Percentiles rank a stretch among this genome's conserved stretches.
phyloP scores from a whole-genome alignment of 1,140 invertebrate species.

The Dendrolimus punctatus region DNA sequence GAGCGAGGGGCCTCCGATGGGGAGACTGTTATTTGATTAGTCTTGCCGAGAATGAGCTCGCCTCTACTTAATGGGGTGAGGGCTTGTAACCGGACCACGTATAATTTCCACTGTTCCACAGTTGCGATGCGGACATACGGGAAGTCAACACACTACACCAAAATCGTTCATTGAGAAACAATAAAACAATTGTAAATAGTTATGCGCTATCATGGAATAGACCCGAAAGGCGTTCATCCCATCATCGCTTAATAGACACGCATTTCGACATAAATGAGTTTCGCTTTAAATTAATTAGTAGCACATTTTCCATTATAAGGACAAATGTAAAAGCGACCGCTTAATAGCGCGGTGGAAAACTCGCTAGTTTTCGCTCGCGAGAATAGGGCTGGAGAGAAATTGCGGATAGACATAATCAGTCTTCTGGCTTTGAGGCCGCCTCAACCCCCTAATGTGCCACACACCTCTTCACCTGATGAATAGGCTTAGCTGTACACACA shows the following conservation, averaged over 20 bases:
- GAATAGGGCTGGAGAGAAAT: slow-evolving; percentile 69
- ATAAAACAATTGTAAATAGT: slow-evolving; percentile 28
- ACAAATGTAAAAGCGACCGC: slow-evolving; percentile 70
- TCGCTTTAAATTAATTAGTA: slow-evolving; percentile 71
- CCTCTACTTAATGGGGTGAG: slow-evolving; percentile 68
- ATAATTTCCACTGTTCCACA: slow-evolving; percentile 56
- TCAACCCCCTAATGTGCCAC: slow-evolving; percentile 56
- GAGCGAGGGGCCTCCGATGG: slow-evolving; percentile 31
- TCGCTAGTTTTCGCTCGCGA: slow-evolving; percentile 70
- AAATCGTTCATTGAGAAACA: slow-evolving; percentile 35
- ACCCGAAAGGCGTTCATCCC: slow-evolving; percentile 44
- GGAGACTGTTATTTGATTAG: slow-evolving; percentile 72
- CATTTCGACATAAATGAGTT: slow-evolving; percentile 70
- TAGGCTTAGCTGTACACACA: slow-evolving; percentile 26
- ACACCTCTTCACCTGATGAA: slow-evolving; percentile 63
- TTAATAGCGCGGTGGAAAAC: slow-evolving; percentile 70
- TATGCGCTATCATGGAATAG: slow-evolving; percentile 19
- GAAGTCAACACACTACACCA: slow-evolving; percentile 22
- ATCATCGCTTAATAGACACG: slow-evolving; percentile 65
- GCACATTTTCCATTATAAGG: slow-evolving; percentile 70
- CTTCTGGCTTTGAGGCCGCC: slow-evolving; percentile 68
- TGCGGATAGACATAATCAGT: slow-evolving; percentile 71
- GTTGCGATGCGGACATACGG: slow-evolving; percentile 23
- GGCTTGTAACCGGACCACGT: slow-evolving; percentile 63
- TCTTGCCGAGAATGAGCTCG: slow-evolving; percentile 70